A percentile compares a stretch with the other conserved stretches of the same genome.
These are phyloP conservation scores for Xiphophorus hellerii DNA, from an alignment of 2,113 vertebrate species.

Conservation along the genomic window DNA sequence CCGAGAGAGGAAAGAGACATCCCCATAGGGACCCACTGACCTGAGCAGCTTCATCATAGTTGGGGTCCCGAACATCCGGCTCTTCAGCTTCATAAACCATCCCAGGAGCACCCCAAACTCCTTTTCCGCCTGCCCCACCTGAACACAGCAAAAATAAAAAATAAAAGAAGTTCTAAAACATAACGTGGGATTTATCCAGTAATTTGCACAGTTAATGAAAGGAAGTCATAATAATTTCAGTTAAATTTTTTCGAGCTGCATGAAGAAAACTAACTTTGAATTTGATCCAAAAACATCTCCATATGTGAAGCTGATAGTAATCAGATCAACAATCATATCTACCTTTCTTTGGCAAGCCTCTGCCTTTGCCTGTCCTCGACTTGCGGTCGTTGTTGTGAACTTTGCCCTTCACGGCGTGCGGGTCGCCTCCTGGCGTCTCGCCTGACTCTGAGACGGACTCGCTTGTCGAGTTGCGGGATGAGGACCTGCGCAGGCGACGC, in stretches of 20 bases:
- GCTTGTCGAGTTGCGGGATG: constrained; percentile 84
- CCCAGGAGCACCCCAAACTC: constrained; percentile 89
- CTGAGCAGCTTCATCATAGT: constrained; percentile 89
- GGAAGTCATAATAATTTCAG: neutral
- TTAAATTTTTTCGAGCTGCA: neutral
- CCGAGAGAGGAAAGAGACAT: neutral
- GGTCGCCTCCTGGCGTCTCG: constrained; percentile 69
- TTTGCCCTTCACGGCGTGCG: constrained; percentile 81
- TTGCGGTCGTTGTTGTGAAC: constrained; percentile 78
- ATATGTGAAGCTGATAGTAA: neutral
- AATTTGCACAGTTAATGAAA: neutral
- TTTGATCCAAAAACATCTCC: neutral
- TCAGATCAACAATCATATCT: neutral
- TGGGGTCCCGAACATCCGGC: constrained; percentile 84
- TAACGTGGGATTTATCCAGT: neutral
- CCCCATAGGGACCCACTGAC: constrained; percentile 51
- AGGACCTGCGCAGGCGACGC: constrained; percentile 82
- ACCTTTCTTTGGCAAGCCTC: constrained; percentile 91
- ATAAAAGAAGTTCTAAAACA: neutral
- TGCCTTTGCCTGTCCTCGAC: constrained; percentile 86
- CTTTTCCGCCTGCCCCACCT: constrained; percentile 90
- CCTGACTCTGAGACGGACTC: constrained; percentile 80
- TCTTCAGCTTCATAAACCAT: constrained; percentile 88
- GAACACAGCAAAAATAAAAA: neutral
- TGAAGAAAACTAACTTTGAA: neutral